Base-by-base conservation (phyloP, 2,113 vertebrate species). In the Vulpes lagopus region DNA sequence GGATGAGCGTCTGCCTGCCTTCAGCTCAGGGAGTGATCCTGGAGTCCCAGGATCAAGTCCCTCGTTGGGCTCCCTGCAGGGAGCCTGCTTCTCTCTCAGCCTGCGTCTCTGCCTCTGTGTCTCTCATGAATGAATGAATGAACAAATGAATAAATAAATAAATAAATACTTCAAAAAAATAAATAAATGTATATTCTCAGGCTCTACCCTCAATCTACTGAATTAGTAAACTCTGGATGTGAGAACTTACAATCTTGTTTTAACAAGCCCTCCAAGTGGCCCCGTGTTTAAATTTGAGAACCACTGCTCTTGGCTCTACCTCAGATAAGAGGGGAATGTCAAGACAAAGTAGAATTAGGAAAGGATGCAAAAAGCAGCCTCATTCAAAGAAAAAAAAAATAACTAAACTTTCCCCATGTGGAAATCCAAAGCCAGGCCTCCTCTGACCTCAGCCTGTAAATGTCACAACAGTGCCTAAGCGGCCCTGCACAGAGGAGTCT, bases 391-490 rank as follows among this genome's bases (percentile, higher is more conserved):
- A 3, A 16, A 23, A 19, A 30, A 27, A 51, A 27, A 25, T 57
- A 32, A 1, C 43, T 23, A 94, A 94, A 82, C 12, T 78, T 95
- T 87, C 57, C 65, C 32, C n/a, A 20, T 11, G 27, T 69, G 19
- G 87, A 95, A 92, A 81, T 38, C 59, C 49, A 81, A 86, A 89
- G n/a, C 11, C n/a, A 78, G 74, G 84, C 84, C 89, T 81, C 53
- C 74, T 97, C 91, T 97, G 92, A 89, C 92, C 94, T 94, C 57
- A 8, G 91, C 67, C 93, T 87, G 71, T 87, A 98, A 98, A 98
- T 97, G 96, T 98, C 98, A 94, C 7, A 74, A 79, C 89, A 86
- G 16, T 71, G 60, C 92, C 95, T 97, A 92, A 98, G 96, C 87
- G 93, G 84, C 95, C 97, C 89, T 90, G 94, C 89, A 49, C 86